Conservation (phyloP, 2,797 vertebrate genomes). For the Nyctalus aviator region DNA sequence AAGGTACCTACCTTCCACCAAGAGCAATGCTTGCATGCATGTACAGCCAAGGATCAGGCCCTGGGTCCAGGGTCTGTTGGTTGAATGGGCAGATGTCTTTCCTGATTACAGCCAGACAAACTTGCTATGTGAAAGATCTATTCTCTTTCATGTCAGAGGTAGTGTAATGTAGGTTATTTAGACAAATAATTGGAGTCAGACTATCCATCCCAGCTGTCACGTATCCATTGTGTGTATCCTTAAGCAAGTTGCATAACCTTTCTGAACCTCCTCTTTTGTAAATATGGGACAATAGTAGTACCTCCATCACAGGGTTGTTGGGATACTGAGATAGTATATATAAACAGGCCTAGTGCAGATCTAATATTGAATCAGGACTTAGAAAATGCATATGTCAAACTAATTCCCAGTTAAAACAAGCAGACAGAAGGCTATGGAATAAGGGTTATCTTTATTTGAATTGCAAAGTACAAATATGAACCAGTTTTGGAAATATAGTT, state of each 20-base stretch:
- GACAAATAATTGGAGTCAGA: conserved; percentile 13
- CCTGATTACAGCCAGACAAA: neutral
- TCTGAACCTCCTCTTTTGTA: conserved; percentile 28
- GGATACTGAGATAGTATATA: neutral
- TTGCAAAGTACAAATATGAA: conserved; percentile 82
- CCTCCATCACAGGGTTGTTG: neutral
- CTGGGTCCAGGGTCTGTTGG: neutral
- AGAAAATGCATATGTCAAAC: conserved; percentile 48
- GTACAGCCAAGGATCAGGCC: neutral
- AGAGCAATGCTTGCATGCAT: neutral
- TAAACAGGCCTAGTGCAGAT: neutral
- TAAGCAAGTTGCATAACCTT: conserved; percentile 1
- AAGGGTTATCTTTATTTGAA: conserved; percentile 75
- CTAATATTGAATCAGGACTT: conserved; percentile 21
- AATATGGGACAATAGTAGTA: conserved; percentile 12
- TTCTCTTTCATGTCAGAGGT: conserved; percentile 11
- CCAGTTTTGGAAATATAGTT: conserved; percentile 79
- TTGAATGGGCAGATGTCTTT: neutral
- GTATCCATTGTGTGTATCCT: neutral
- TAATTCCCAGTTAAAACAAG: conserved; percentile 2
- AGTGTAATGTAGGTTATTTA: neutral
- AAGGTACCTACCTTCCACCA: neutral
- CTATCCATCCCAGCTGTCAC: neutral
- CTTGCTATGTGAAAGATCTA: neutral
- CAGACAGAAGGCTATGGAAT: conserved; percentile 36